phyloP scores from a whole-genome alignment of 2,888 invertebrate species.

The Folsomia candida region DNA sequence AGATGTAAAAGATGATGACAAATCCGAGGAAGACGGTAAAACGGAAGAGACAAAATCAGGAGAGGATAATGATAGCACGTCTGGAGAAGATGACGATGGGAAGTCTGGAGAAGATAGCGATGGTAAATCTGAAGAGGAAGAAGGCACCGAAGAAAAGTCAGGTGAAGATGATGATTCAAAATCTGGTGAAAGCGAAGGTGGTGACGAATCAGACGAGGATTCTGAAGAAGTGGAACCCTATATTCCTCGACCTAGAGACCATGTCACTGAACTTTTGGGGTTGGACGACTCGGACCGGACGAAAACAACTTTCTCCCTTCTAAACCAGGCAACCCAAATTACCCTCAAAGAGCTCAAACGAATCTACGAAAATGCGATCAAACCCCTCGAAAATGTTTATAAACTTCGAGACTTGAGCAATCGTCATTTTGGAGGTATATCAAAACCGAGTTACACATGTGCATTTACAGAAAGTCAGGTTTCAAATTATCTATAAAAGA shows the following conservation, averaged over 20 bases:
- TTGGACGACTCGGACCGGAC: conserved; percentile 69
- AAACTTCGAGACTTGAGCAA: conserved; percentile 90
- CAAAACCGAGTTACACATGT: not conserved
- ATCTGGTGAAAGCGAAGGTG: conserved; percentile 16
- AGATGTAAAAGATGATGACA: conserved; percentile 24
- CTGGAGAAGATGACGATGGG: conserved; percentile 22
- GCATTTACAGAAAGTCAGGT: too few relatives aligned
- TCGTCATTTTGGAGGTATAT: conserved; percentile 73
- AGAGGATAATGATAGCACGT: conserved; percentile 8
- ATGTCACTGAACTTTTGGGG: conserved; percentile 75
- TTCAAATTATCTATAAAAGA: too few relatives aligned
- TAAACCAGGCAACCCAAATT: conserved; percentile 71
- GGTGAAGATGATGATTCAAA: conserved; percentile 31
- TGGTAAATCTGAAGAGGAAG: conserved; percentile 19
- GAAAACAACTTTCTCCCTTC: conserved; percentile 66
- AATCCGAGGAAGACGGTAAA: conserved; percentile 23
- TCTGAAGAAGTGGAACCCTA: conserved; percentile 54
- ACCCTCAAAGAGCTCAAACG: conserved; percentile 80
- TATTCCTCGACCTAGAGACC: conserved; percentile 73
- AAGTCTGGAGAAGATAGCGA: conserved; percentile 20
- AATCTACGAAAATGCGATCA: conserved; percentile 80
- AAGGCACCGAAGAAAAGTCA: conserved; percentile 23
- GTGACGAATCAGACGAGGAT: conserved; percentile 20
- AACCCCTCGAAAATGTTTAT: conserved; percentile 84
- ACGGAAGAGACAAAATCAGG: conserved; percentile 27